Evolutionary conservation across 64 coral and sea anemone genomes (phyloP).

Genomic region (Hydrozoanthus tunicans): DNA sequence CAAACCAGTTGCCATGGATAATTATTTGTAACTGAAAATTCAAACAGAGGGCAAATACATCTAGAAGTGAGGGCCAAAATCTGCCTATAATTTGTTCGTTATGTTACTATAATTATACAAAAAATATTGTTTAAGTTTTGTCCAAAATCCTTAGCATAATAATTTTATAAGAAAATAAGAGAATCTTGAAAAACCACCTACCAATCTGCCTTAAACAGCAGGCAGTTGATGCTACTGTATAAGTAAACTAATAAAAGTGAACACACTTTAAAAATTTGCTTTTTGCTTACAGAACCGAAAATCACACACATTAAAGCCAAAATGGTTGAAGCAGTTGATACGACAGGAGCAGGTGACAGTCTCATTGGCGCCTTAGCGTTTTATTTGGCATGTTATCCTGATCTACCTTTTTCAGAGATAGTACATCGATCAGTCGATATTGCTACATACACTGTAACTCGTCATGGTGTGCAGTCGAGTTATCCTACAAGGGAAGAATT

Average conservation of each 20-base stretch:
- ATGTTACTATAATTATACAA: background rate
- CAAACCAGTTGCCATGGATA: too few species aligned
- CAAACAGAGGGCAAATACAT: too few species aligned
- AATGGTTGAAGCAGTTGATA: slow-evolving; percentile 71
- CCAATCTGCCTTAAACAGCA: background rate
- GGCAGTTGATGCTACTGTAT: too few species aligned
- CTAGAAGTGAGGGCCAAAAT: too few species aligned
- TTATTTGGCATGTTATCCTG: slow-evolving; percentile 77
- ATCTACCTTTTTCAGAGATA: slow-evolving; percentile 70
- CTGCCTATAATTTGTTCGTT: background rate
- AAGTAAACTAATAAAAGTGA: too few species aligned
- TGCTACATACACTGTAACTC: slow-evolving; percentile 77
- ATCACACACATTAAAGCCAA: slow-evolving; percentile 48
- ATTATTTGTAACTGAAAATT: too few species aligned
- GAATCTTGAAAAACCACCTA: background rate
- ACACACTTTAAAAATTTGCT: background rate
- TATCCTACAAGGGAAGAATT: slow-evolving; percentile 74
- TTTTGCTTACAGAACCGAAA: slow-evolving; percentile 30
- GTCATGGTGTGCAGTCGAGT: slow-evolving; percentile 83
- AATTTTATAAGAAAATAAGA: background rate
- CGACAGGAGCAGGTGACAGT: slow-evolving; percentile 88
- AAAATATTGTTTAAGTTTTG: background rate
- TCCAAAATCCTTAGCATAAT: background rate
- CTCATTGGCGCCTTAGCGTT: slow-evolving; percentile 80
- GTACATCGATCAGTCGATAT: slow-evolving; percentile 74